Base-by-base conservation (phyloP, 2,113 vertebrate genomes). In the Melanostigma gelatinosum region DNA sequence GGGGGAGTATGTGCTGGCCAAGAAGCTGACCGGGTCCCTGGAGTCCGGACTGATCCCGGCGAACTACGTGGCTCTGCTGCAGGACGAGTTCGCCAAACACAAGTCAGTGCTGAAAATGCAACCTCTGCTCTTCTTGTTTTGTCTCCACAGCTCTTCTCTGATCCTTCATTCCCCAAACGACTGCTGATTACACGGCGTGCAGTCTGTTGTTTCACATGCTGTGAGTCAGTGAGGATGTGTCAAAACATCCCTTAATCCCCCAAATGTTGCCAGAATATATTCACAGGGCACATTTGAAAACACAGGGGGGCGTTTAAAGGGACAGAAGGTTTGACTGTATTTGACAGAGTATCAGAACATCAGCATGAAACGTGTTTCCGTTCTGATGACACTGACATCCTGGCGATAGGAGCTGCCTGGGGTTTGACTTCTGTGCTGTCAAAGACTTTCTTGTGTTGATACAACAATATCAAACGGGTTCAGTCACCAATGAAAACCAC, bases 1-100 rank as follows among this genome's bases (percentile, higher is more conserved):
- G 29, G 96, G 96, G 0, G 93, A 95, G 0, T 97, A 95, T 82
- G 95, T 98, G 20, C 63, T 96, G 2, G 97, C 96, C 63, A 95
- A 95, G 82, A 95, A 96, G 81, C 94, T 97, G 9, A 95, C 95
- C 0, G 96, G 96, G 1, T 93, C 91, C 0, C 93, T 95, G 38
- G 86, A 96, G 80, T 82, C 91, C 27, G 97, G 97, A 12, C 94
- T 98, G 1, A 91, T 98, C 32, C 97, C 97, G 0, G 88, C 96
- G 8, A 96, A 94, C n/a, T 96, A 95, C 32, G 94, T 98, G 88
- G 95, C 96, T 83, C 91, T 95, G 80, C 93, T 96, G 74, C 94
- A 95, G 64, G 96, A 97, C 88, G 90, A 92, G 80, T 95, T 95
- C 1, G 83, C 95, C 16, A 96, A 96, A 77, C 95, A 95, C 68